Base-by-base conservation (phyloP, 2,888 invertebrate species). In the Nasonia oneida region DNA sequence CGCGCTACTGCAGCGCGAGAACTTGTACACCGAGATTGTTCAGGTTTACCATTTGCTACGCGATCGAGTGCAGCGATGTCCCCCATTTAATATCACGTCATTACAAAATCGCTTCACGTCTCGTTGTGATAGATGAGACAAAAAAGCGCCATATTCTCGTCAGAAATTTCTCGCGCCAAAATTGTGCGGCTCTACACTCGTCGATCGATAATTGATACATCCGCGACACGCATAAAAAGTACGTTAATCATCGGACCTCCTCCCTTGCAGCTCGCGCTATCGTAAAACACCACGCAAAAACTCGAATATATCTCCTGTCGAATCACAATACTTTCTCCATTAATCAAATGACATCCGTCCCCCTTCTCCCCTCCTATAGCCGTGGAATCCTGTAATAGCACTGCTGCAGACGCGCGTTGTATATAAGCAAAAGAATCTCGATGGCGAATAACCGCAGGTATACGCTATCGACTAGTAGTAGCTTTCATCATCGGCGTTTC, bases 321-420 rank as follows among this genome's bases (percentile, higher is more conserved):
- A 76, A 82, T 82, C 67, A 76, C 67, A 67, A 82, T 82, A 76
- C 67, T 75, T 76, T 82, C 37, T 76, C 67, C 75, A 82, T 82
- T 82, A 82, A 82, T 76, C 82, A 82, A 82, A 64, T 67, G 33
- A 47, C 64, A 29, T 29, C 29, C 74, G 12, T 42, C 15, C 61
- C 23, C 29, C 6, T 37, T n/a, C 8, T 8, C 10, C 33, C 18
- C 18, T 53, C 50, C 53, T 15, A 15, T 29, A 47, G 50, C 79
- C 29, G 78, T 15, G 3, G 64, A 78, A 67, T 64, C 42, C 64
- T 57, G 64, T 78, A 64, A 64, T 42, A 15, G 76, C 64, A 42
- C 14, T 33, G 33, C 70, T 33, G 37, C 37, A 37, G 15, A 5
- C 14, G 37, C 33, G 14, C 10, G 37, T 14, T 14, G 3, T n/a